Base-by-base conservation (phyloP, 1,140 invertebrate species). In the Brachionus angularis region DNA sequence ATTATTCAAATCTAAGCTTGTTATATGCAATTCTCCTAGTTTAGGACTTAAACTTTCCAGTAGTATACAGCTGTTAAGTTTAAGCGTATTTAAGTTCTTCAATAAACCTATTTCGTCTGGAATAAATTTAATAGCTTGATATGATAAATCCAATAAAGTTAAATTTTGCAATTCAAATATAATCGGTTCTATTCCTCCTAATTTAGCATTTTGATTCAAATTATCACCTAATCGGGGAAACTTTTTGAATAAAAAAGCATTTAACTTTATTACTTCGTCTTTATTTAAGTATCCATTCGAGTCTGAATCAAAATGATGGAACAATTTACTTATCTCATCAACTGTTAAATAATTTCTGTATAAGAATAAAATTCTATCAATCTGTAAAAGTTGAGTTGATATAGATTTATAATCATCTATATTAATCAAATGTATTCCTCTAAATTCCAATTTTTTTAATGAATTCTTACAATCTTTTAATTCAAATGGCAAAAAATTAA, bases 1-100 rank as follows among this genome's bases (percentile, higher is more conserved):
- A 16, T 76, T 74, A 7, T 75, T 73, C 34, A 79, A 72, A 14
- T 72, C 70, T 16, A 80, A 72, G 16, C 74, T 73, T 33, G 10
- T 67, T 8, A 67, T 36, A 18, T 18, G 39, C 25, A 80, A 72
- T 12, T 76, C 73, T 7, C 34, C 31, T 18, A 80, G 71, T 61
- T 74, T 75, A 5, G 72, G 29, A 12, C 78, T 78, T 3, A 80
- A 61, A 1, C 18, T 61, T 29, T 71, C 64, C 8, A 73, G 21
- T 10, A 53, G 23, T 33, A 55, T 62, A 58, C 64, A 69, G 44
- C 44, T n/a, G 34, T 33, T 27, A 16, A 73, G 27, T 3, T 1
- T 49, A 1, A 73, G n/a, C 21, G 10, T 27, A 4, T 25, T 25
- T 21, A 73, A 47, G 18, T 47, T 71, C 7, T 21, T 25, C 8